phyloP scores from a whole-genome alignment of 1,140 invertebrate species.

The Stegodyphus mimosarum region DNA sequence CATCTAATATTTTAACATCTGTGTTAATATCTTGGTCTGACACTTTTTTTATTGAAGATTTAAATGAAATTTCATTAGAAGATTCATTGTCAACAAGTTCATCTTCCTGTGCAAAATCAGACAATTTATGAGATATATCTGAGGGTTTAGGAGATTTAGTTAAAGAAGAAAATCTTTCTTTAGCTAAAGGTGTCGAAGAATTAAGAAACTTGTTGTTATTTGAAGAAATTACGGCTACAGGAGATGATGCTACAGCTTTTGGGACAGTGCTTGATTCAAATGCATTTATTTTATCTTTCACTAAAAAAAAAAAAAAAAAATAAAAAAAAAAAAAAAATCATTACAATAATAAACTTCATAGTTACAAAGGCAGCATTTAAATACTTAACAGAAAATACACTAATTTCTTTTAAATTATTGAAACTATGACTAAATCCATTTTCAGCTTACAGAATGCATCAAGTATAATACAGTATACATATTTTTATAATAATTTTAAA shows the following conservation, averaged over 20 bases:
- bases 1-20: not conserved
- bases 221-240: not conserved
- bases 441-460: too few relatives aligned
- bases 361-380: too few relatives aligned
- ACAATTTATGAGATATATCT: not conserved
- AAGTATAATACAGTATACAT: too few relatives aligned
- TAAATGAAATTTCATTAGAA: too few relatives aligned
- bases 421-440: too few relatives aligned
- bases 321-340: slow-evolving; percentile 10
- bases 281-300: slow-evolving; percentile 46
- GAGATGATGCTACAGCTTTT: not conserved
- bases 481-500: too few relatives aligned
- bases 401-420: too few relatives aligned
- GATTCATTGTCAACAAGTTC: too few relatives aligned
- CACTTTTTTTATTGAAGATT: too few relatives aligned
- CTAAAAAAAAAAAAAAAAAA: slow-evolving; percentile 25
- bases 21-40: not conserved
- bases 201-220: not conserved
- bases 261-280: slow-evolving; percentile 34
- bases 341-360: too few relatives aligned
- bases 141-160: slow-evolving; percentile 15
- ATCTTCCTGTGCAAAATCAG: too few relatives aligned
- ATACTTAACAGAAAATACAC: too few relatives aligned
- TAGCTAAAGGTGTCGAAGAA: not conserved
- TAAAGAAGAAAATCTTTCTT: not conserved